These are phyloP conservation scores for Pandion haliaetus DNA, from an alignment of 2,113 vertebrate species.

Conservation along the genomic window DNA sequence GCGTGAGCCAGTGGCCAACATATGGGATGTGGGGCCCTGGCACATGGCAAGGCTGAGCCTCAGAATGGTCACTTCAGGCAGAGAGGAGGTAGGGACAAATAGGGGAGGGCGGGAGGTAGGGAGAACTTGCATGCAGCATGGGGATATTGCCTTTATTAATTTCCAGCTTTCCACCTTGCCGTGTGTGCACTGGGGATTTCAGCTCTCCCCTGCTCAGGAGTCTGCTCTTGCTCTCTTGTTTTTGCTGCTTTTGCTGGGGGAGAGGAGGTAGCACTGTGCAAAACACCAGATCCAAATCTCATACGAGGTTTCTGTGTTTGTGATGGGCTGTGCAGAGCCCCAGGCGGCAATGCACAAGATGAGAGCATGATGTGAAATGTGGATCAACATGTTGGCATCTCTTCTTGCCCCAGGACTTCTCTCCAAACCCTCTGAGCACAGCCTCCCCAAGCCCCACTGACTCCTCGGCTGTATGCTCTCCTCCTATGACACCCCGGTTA, in stretches of 20 bases:
- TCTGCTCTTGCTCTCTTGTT: neutral
- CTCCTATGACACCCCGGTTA: neutral
- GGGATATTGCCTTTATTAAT: neutral
- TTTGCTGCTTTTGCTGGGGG: neutral
- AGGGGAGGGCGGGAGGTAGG: neutral
- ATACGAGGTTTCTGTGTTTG: neutral
- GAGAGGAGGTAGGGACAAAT: neutral
- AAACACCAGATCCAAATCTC: neutral
- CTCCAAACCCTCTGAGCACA: neutral
- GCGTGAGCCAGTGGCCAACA: neutral
- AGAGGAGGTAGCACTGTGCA: neutral
- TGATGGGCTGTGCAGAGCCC: neutral
- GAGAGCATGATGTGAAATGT: neutral
- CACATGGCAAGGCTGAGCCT: neutral
- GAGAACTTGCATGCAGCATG: neutral
- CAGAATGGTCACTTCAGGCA: neutral
- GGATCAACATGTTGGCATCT: neutral
- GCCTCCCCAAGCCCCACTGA: neutral
- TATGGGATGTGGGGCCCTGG: neutral
- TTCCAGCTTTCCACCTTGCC: neutral
- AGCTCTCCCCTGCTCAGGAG: neutral
- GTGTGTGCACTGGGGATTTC: neutral
- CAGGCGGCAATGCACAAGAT: fast-evolving
- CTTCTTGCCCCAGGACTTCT: neutral
- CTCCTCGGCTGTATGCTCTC: neutral